phyloP scores from a whole-genome alignment of 2,888 invertebrate species.

The Lepidochrysops patricia region DNA sequence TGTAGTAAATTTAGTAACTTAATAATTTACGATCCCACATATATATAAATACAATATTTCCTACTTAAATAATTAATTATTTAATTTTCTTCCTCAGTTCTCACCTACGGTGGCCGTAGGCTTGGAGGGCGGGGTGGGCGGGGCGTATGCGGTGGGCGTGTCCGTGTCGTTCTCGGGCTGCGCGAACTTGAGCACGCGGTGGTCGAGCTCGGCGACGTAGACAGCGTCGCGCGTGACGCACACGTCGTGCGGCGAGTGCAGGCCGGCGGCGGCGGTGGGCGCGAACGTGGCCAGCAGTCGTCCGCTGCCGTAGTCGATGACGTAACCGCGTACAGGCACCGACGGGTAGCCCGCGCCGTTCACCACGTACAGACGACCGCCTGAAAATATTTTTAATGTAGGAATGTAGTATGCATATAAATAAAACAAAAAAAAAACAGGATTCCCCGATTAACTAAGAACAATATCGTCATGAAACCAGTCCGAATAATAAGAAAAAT shows the following conservation, averaged over 20 bases:
- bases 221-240: slow-evolving; percentile 82
- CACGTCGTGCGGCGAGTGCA: slow-evolving; percentile 87
- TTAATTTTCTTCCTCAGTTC: no score
- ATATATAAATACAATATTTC: no score
- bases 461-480: no score
- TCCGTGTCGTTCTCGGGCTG: slow-evolving; percentile 35
- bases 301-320: slow-evolving; percentile 77
- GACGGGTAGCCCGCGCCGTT: slow-evolving; percentile 75
- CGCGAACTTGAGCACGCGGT: slow-evolving; percentile 70
- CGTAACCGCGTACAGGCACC: slow-evolving; percentile 78
- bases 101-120: slow-evolving; percentile 64
- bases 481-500: no score
- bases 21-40: no score
- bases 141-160: slow-evolving; percentile 19
- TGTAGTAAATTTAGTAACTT: no score
- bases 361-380: slow-evolving; percentile 82
- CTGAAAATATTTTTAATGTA: slow-evolving; percentile 39
- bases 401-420: not conserved
- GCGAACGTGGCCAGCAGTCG: slow-evolving; percentile 77
- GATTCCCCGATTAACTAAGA: no score
- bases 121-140: slow-evolving; percentile 38
- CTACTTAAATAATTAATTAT: no score
- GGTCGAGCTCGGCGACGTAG: slow-evolving; percentile 86
- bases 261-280: slow-evolving; percentile 56
- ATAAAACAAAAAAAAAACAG: no score